phyloP scores from a whole-genome alignment of 2,113 vertebrate species.

The Carlito syrichta region DNA sequence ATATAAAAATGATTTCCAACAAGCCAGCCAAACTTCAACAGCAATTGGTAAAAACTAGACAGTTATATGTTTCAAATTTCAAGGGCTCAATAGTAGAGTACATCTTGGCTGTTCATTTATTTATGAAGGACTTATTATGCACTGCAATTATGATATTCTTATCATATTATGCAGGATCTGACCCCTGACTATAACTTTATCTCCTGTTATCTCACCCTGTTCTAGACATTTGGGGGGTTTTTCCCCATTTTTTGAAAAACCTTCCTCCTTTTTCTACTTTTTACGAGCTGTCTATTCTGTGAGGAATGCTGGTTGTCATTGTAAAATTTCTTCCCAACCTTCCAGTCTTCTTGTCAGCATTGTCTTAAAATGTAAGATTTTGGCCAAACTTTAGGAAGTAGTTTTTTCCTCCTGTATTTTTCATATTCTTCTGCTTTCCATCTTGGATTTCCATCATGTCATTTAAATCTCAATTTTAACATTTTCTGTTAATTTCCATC shows the following conservation, averaged over 20 bases:
- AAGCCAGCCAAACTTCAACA: neutral
- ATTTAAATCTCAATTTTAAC: neutral
- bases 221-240: neutral
- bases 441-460: neutral
- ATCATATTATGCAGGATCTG: neutral
- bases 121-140: neutral
- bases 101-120: neutral
- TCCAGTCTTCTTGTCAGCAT: neutral
- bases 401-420: neutral
- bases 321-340: neutral
- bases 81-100: neutral
- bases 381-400: neutral
- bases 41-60: neutral
- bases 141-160: neutral
- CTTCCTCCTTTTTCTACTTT: neutral
- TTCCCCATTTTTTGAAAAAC: neutral
- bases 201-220: fast-evolving
- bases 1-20: neutral
- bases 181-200: neutral
- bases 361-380: neutral
- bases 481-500: neutral
- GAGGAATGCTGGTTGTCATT: neutral
- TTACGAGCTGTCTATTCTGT: neutral
- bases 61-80: neutral
- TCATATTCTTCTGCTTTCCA: neutral